Evolutionary conservation across 2,113 vertebrate species (phyloP).

Genomic region (Drymodes brunneopygia): DNA sequence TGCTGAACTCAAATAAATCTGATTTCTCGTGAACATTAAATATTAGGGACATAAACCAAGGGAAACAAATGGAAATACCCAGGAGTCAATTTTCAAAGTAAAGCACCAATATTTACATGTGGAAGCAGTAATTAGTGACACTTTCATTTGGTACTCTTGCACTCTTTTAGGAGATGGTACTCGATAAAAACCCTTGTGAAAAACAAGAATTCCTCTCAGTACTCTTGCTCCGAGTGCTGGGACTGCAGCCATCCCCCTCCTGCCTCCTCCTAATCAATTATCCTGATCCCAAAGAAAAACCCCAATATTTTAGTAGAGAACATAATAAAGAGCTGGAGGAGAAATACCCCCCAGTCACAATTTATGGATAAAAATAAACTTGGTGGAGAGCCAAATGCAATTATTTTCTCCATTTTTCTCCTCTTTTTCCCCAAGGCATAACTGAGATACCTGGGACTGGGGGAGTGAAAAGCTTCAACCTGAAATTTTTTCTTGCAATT

Average conservation of each 20-base stretch:
- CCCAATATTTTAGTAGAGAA: not conserved
- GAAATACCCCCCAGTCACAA: not conserved
- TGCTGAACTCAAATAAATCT: not conserved
- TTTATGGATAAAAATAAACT: not conserved
- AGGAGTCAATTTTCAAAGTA: not conserved
- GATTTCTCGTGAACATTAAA: constrained; percentile 6
- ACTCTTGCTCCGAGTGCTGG: not conserved
- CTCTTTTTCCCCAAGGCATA: not conserved
- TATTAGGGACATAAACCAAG: not conserved
- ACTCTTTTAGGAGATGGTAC: not conserved
- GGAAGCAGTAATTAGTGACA: not conserved
- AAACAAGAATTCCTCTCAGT: not conserved
- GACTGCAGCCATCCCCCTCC: not conserved
- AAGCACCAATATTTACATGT: not conserved
- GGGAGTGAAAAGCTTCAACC: not conserved
- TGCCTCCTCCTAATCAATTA: not conserved
- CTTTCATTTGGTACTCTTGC: not conserved
- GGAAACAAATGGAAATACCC: not conserved
- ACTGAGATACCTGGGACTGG: not conserved
- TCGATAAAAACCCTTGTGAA: not conserved
- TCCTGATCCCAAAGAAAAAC: not conserved
- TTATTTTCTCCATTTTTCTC: not conserved
- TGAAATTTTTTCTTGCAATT: not conserved
- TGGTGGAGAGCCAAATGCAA: not conserved
- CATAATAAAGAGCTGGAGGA: not conserved